Conservation (phyloP, 2,888 invertebrate genomes). For the Scaptomyza polygonia region DNA sequence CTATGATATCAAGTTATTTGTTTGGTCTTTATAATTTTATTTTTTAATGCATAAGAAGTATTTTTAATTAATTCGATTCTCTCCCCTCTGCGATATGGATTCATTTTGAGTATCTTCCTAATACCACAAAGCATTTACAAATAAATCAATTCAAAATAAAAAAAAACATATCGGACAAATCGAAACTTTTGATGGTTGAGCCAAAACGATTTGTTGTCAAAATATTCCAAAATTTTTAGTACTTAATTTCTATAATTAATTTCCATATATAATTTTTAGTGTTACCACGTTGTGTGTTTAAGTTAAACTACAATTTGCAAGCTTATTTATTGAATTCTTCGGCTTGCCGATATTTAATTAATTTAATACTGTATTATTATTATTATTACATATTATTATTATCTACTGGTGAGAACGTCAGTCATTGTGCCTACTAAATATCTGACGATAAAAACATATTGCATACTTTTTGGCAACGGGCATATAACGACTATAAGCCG, state of each 20-base stretch:
- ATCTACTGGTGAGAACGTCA: constrained; percentile 52
- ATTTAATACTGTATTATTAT: constrained; percentile 9
- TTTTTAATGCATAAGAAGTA: neutral
- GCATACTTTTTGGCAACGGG: constrained; percentile 35
- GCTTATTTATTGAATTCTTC: constrained; percentile 12
- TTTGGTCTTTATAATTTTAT: neutral
- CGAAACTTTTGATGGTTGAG: too few species aligned
- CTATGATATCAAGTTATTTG: too few species aligned
- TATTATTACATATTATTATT: neutral
- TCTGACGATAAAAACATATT: constrained; percentile 64
- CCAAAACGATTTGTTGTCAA: too few species aligned
- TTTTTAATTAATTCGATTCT: neutral
- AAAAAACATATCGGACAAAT: too few species aligned
- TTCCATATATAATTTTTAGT: neutral
- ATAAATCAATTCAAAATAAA: too few species aligned
- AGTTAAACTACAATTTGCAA: constrained; percentile 20
- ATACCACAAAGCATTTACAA: constrained; percentile 11
- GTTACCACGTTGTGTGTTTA: neutral
- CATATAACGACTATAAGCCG: constrained; percentile 46
- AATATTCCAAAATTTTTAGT: neutral
- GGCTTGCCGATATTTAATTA: constrained; percentile 5
- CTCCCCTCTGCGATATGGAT: neutral
- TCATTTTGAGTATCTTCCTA: neutral
- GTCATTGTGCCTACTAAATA: constrained; percentile 74
- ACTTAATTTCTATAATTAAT: neutral